Evolutionary conservation across 2,113 vertebrate species (phyloP).

Genomic region (Emydocephalus ijimae): DNA sequence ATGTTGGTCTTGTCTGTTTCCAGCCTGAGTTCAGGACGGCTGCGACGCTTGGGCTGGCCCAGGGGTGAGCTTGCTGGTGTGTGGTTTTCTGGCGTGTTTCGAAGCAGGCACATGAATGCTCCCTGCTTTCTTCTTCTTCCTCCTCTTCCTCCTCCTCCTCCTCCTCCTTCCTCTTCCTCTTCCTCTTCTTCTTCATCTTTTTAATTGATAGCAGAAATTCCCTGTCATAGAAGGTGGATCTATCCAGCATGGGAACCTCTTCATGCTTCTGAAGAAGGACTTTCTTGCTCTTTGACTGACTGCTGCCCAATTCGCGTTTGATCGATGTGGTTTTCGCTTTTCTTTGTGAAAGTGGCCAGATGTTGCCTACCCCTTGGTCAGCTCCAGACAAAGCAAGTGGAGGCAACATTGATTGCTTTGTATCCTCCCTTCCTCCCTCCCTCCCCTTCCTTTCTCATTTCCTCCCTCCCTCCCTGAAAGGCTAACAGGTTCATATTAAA

Average conservation of each 20-base stretch:
- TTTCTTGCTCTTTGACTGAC: background rate
- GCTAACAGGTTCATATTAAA: background rate
- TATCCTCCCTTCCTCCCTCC: no score
- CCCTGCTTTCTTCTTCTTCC: background rate
- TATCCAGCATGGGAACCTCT: background rate
- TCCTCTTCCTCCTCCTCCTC: background rate
- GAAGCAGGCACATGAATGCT: background rate
- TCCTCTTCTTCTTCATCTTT: no score
- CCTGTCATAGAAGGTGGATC: no score
- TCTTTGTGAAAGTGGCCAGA: background rate
- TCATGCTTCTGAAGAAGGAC: background rate
- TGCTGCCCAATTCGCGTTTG: slow-evolving; percentile 2
- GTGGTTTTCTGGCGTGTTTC: background rate
- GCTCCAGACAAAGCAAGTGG: background rate
- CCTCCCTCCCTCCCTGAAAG: no score
- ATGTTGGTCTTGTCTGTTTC: background rate
- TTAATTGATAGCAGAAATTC: no score
- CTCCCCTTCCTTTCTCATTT: no score
- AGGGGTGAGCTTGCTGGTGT: background rate
- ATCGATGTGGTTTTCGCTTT: background rate
- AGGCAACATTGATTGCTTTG: background rate
- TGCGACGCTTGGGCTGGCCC: background rate
- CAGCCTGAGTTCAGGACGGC: fast-evolving
- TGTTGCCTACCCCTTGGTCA: background rate
- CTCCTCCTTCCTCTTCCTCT: no score